Percentiles rank a stretch among this genome's conserved stretches.
Conservation (phyloP, 1,140 invertebrate species). For the Lordiphosa mommai region DNA sequence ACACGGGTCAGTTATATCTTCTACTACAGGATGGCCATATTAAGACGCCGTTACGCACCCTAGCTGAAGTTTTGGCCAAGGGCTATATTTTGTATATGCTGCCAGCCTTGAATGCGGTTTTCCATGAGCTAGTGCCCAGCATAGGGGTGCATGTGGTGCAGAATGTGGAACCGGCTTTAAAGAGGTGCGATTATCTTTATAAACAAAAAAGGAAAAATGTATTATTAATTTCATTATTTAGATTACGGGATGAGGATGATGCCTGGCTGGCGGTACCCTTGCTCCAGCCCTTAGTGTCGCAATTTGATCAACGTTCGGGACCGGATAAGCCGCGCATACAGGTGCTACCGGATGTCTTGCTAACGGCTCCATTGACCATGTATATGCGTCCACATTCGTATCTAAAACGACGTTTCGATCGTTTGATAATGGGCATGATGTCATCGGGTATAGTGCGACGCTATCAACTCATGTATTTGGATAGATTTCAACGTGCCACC, state of each 20-base stretch:
- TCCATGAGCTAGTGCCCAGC: constrained; percentile 22
- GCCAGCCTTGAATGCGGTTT: constrained; percentile 30
- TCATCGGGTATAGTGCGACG: constrained; percentile 51
- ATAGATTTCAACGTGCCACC: constrained; percentile 29
- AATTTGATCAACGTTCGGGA: constrained; percentile 31
- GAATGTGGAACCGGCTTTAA: background rate
- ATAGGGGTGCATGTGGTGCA: background rate
- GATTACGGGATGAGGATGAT: constrained; percentile 37
- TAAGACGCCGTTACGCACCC: constrained; percentile 21
- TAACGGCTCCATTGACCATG: constrained; percentile 59
- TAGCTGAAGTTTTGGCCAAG: constrained; percentile 38
- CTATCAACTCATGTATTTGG: constrained; percentile 44
- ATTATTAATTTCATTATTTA: no score
- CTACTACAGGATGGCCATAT: constrained; percentile 57
- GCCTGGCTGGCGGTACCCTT: constrained; percentile 39
- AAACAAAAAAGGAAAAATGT: no score
- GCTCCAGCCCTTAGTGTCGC: constrained; percentile 27
- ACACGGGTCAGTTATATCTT: constrained; percentile 59
- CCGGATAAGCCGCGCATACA: constrained; percentile 15
- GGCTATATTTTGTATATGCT: constrained; percentile 47
- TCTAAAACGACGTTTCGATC: constrained; percentile 39
- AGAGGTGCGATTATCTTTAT: no score
- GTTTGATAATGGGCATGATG: constrained; percentile 55
- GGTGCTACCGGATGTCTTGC: constrained; percentile 30
- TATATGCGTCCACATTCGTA: constrained; percentile 71